A percentile compares a stretch with the other conserved stretches of the same genome.
These are phyloP conservation scores for Ephydatia muelleri DNA, from an alignment of 37 sponge, comb jelly and placozoan genomes.

Conservation along the genomic window DNA sequence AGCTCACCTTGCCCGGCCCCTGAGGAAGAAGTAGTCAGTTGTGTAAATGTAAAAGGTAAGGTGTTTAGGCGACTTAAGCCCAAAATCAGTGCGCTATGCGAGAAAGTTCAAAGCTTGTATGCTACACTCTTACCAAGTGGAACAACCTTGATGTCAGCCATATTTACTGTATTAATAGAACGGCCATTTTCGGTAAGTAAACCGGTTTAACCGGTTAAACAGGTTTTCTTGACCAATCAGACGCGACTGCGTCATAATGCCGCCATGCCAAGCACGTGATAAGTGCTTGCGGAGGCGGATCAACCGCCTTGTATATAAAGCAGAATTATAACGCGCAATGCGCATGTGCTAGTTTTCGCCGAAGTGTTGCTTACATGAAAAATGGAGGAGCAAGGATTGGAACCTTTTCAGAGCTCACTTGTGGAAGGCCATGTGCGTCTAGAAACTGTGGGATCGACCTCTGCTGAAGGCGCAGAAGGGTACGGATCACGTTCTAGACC, in stretches of 20 bases:
- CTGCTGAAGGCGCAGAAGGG: conserved; percentile 74
- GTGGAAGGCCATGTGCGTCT: conserved; percentile 47
- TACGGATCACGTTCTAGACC: conserved; percentile 48
- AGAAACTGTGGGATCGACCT: conserved; percentile 62
- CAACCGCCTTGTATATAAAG: conserved; percentile 47
- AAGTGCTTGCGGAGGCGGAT: neutral
- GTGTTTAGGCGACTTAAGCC: neutral
- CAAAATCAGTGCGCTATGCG: neutral
- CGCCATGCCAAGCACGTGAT: conserved; percentile 42
- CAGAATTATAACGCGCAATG: neutral
- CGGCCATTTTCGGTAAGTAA: conserved; percentile 3
- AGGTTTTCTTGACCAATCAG: conserved; percentile 20
- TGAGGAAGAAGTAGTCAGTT: neutral
- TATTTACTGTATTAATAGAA: conserved; percentile 12
- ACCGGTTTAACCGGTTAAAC: conserved; percentile 51
- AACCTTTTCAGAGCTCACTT: conserved; percentile 44
- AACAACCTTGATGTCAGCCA: conserved; percentile 84
- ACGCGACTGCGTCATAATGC: neutral
- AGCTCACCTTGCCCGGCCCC: conserved; percentile 83
- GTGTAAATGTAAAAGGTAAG: neutral
- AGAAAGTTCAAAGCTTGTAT: neutral
- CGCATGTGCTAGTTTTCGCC: conserved; percentile 23
- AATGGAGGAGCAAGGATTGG: conserved; percentile 28
- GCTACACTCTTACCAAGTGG: conserved; percentile 66
- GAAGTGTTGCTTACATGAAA: conserved; percentile 30